Conservation (phyloP, 2,888 invertebrate species). For the Apotomis turbidana region DNA sequence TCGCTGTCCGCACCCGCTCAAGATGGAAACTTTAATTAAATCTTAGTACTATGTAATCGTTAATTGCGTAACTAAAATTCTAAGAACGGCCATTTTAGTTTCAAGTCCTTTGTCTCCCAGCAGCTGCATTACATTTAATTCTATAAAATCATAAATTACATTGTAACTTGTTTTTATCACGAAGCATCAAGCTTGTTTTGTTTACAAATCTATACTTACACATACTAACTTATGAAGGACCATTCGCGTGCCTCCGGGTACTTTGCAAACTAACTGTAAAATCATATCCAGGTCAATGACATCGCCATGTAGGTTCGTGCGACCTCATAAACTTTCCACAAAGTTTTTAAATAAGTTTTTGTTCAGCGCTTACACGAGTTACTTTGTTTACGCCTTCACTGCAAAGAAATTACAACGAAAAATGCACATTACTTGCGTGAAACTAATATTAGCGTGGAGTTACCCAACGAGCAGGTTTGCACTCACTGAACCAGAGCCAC, state of each 20-base stretch:
- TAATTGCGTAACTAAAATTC: constrained; percentile 71
- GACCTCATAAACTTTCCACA: constrained; percentile 37
- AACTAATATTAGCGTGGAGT: constrained; percentile 43
- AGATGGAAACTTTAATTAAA: constrained; percentile 58
- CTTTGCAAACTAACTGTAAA: constrained; percentile 23
- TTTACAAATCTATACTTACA: background rate
- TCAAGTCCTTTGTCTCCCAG: constrained; percentile 62
- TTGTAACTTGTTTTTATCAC: background rate
- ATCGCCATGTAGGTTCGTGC: constrained; percentile 42
- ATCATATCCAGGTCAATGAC: constrained; percentile 55
- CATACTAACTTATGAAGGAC: constrained; percentile 1
- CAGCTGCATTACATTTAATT: background rate
- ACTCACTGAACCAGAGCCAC: constrained; percentile 76
- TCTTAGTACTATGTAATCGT: constrained; percentile 48
- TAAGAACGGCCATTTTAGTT: constrained; percentile 62
- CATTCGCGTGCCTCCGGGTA: constrained; percentile 1
- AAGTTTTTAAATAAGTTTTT: constrained; percentile 2
- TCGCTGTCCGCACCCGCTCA: constrained; percentile 66
- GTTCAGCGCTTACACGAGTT: background rate
- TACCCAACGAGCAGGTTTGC: constrained; percentile 60
- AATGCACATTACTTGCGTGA: constrained; percentile 17
- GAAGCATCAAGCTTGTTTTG: constrained; percentile 5
- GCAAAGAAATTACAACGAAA: background rate
- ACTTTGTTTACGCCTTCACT: background rate
- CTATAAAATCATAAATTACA: background rate